phyloP scores from a whole-genome alignment of 2,888 invertebrate species.

The Pristionchus entomophagus region DNA sequence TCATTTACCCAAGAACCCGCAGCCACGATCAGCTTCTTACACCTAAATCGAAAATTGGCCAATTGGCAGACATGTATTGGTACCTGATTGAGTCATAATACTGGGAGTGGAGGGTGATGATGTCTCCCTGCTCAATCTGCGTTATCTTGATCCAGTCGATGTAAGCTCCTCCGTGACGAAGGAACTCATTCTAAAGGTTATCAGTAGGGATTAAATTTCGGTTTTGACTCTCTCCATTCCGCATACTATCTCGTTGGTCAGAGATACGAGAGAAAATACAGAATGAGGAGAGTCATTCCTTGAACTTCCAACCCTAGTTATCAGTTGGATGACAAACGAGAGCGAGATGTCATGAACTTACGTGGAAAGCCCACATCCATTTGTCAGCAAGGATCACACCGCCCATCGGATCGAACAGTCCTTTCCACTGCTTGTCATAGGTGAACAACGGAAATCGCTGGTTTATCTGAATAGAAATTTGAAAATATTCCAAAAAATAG shows the following conservation, averaged over 20 bases:
- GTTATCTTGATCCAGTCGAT: slow-evolving; percentile 53
- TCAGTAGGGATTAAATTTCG: too few species aligned
- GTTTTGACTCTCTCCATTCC: too few species aligned
- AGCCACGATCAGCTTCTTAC: slow-evolving; percentile 11
- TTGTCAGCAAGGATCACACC: slow-evolving; percentile 65
- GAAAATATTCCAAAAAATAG: background rate
- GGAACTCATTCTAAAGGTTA: slow-evolving; percentile 62
- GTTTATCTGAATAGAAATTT: background rate
- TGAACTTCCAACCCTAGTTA: too few species aligned
- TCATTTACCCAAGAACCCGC: slow-evolving; percentile 36
- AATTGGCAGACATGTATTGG: background rate
- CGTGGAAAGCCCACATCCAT: slow-evolving; percentile 61
- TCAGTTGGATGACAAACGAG: slow-evolving; percentile 1
- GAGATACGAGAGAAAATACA: too few species aligned
- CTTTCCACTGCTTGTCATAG: slow-evolving; percentile 56
- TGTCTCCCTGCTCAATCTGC: slow-evolving; percentile 36
- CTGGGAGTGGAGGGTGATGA: background rate
- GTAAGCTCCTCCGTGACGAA: slow-evolving; percentile 53
- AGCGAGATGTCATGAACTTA: slow-evolving; percentile 40
- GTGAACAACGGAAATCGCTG: slow-evolving; percentile 57
- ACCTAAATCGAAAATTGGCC: too few species aligned
- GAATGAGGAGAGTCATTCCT: too few species aligned
- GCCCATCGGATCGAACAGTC: slow-evolving; percentile 62
- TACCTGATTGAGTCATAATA: slow-evolving; percentile 9
- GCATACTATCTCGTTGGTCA: too few species aligned